Evolutionary conservation across 2,888 invertebrate species (phyloP).

Genomic region (Gymnoscelis rufifasciata): DNA sequence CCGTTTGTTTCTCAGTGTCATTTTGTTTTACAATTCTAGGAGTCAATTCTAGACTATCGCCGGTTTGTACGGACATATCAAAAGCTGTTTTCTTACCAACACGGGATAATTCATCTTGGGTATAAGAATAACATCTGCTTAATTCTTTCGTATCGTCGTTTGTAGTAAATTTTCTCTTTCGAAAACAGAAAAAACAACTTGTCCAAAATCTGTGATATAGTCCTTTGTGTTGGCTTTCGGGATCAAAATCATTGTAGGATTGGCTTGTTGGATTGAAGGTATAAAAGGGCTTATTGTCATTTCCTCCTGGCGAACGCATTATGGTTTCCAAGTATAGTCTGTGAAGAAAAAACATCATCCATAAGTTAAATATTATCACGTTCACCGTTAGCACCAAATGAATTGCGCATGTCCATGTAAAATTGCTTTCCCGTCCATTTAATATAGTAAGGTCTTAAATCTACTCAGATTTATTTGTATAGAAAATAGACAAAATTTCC

Average conservation of each 20-base stretch:
- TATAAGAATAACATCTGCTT: slow-evolving; percentile 44
- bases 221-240: neutral
- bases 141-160: slow-evolving; percentile 5
- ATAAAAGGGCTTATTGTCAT: slow-evolving; percentile 20
- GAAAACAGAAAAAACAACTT: slow-evolving; percentile 25
- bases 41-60: slow-evolving; percentile 49
- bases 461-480: no score
- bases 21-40: neutral
- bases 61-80: slow-evolving; percentile 56
- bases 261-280: neutral
- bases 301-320: slow-evolving; percentile 62
- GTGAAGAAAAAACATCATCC: slow-evolving; percentile 31
- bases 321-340: slow-evolving; percentile 58
- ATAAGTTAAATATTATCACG: no score
- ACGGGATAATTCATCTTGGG: slow-evolving; percentile 52
- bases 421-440: no score
- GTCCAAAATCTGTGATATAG: slow-evolving; percentile 18
- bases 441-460: no score
- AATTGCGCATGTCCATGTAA: no score
- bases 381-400: no score
- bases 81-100: slow-evolving; percentile 9
- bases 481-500: no score
- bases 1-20: neutral
- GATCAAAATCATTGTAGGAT: neutral
- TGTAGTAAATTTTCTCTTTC: slow-evolving; percentile 25